Base-by-base conservation (phyloP, 1,140 invertebrate species). In the Dryas iulia region DNA sequence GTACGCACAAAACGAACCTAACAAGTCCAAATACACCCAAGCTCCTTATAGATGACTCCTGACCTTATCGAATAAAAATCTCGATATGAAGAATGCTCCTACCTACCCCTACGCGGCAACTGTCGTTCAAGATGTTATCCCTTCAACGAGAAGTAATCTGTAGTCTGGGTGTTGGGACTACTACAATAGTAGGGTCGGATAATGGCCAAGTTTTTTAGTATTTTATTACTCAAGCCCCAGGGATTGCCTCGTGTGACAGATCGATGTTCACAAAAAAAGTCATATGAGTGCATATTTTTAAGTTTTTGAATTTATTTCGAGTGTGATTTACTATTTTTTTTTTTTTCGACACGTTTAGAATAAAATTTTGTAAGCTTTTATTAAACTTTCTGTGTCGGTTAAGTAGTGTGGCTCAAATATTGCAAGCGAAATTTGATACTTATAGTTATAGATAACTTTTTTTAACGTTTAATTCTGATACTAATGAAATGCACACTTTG, bases 71-170 rank as follows among this genome's bases (percentile, higher is more conserved):
- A 77, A 81, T 79, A 79, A 84, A 89, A 82, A 90, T 90, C 86
- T 89, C 78, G 64, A 74, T 85, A 86, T 89, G 85, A 89, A 87
- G 86, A 86, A 90, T 89, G 76, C 69, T 62, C 54, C 71, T 81
- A 81, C 83, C 79, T 82, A 87, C 84, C 78, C 82, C 82, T 76
- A 69, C 74, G 78, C 78, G 83, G 78, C 78, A 85, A n/a, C n/a
- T 83, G 74, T 89, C 87, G 82, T 90, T 90, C n/a, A 88, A 91
- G 89, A 91, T 91, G 82, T 87, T 90, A 87, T 90, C 86, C 86
- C 75, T 77, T 79, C 80, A 75, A 78, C 78, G 76, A 79, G 79
- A 78, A 88, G 81, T 90, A 91, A 91, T 91, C 89, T 91, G 81
- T 84, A 80, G 76, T 73, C 67, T 58, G 73, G 73, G 73, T 74